A percentile compares a stretch with the other conserved stretches of the same genome.
These are phyloP conservation scores for Stichopus horrens DNA, from an alignment of 53 echinoderm and acorn worm species.

Conservation along the genomic window DNA sequence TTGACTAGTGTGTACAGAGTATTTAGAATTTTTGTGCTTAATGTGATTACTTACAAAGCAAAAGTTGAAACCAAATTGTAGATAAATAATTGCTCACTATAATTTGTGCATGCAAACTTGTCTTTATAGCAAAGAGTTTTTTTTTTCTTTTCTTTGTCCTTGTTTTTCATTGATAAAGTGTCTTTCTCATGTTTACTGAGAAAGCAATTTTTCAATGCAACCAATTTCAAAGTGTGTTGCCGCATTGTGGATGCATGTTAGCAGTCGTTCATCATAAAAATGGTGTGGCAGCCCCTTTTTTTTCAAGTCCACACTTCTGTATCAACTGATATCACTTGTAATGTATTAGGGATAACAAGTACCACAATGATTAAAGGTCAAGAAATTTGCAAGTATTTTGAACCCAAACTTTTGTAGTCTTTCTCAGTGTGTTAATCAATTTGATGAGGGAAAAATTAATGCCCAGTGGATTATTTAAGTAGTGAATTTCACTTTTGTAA, in stretches of 20 bases:
- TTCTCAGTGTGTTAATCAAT: neutral
- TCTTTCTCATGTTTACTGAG: constrained; percentile 10
- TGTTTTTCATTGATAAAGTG: neutral
- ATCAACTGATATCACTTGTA: too few species aligned
- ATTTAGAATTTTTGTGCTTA: constrained; percentile 41
- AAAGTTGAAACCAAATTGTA: constrained; percentile 32
- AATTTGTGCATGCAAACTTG: constrained; percentile 22
- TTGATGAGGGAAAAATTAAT: too few species aligned
- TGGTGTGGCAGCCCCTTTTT: neutral
- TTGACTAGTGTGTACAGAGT: constrained; percentile 35
- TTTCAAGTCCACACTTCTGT: too few species aligned
- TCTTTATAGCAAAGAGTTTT: neutral
- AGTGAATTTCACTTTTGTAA: neutral
- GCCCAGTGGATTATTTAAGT: too few species aligned
- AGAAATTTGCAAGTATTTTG: too few species aligned
- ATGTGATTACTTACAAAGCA: constrained; percentile 40
- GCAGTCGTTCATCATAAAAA: neutral
- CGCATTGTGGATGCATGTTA: neutral
- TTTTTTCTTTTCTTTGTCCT: neutral
- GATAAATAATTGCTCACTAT: constrained; percentile 22
- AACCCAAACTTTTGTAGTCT: neutral
- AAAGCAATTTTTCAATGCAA: neutral
- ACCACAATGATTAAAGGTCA: too few species aligned
- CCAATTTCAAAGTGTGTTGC: constrained; percentile 1
- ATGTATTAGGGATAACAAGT: too few species aligned